Base-by-base conservation (phyloP, 2,113 vertebrate genomes). In the Synchiropus splendidus region DNA sequence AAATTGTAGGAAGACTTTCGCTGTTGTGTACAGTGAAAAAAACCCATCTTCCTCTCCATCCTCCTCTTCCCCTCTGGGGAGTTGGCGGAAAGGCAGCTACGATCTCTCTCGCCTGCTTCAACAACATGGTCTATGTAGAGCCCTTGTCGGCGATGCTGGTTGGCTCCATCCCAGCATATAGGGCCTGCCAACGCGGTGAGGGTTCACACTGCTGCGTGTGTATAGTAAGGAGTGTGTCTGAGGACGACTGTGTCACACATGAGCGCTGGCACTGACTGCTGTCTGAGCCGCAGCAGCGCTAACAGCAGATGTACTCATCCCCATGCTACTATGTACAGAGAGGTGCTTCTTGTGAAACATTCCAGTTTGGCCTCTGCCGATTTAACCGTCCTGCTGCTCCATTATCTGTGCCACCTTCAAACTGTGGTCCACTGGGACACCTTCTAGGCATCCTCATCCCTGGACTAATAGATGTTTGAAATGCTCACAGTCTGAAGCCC, bases 351-450 rank as follows among this genome's bases (percentile, higher is more conserved):
- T 86, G 83, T 78, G 73, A 83, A 87, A 86, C 81, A 87, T 88
- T 90, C 86, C 87, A 74, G 85, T 86, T 81, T 73, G 4, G 21
- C n/a, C n/a, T n/a, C n/a, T n/a, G n/a, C n/a, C n/a, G n/a, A n/a
- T n/a, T n/a, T n/a, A n/a, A n/a, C n/a, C n/a, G n/a, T n/a, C n/a
- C n/a, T n/a, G 21, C 21, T 27, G 21, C 21, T 27, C 8, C 21
- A 5, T 27, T 27, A 27, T 27, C 21, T 5, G 4, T 8, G 21
- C 4, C 21, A 27, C 21, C 72, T 64, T 56, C 64, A 70, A 12
- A 9, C 53, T 67, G 74, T 43, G 44, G 33, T 54, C 47, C 38
- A 35, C 18, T 39, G 2, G 42, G 58, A 63, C 69, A 55, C 48
- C 42, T 36, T 55, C 53, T 27, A 18, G 1, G 9, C 42, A 15